Base-by-base conservation (phyloP, 2,113 vertebrate genomes). In the Gymnocephalus cernua region DNA sequence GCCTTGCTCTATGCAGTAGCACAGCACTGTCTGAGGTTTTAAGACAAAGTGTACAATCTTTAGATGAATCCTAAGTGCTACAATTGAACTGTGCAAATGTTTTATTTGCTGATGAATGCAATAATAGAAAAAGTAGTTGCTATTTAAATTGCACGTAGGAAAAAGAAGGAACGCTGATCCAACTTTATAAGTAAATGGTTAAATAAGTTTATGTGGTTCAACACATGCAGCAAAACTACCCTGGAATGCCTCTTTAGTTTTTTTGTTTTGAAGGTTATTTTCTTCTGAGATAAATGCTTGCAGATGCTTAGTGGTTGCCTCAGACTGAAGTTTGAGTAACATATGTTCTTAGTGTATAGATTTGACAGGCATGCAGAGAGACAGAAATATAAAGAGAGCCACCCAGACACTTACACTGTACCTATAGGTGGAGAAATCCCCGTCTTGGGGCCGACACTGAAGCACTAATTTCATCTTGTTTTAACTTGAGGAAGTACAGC, bases 241-340 rank as follows among this genome's bases (percentile, higher is more conserved):
- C 83, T 77, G 70, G 79, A 77, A 81, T 77, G 74, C 44, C 75
- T 85, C 65, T 77, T 74, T 65, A 74, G 50, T 82, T 70, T 90
- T 32, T 77, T 81, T 63, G 41, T 67, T 79, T 71, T 65, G 44
- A 19, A 41, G 16, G 53, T 64, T 87, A 77, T 90, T 92, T 80
- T 81, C 29, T 59, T 67, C 61, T 79, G 38, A 77, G 74, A 88
- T 93, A 92, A 95, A 87, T 77, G 57, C 71, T 74, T 87, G 74
- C 93, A 94, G 92, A 94, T 93, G 93, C 86, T 90, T 71, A 74
- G 82, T 65, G 72, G 71, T 83, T 84, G 58, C 57, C 75, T 79
- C 77, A 67, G 41, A 79, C 74, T 81, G 41, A 68, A 27, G 84
- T 81, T 91, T 79, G 18, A 74, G 85, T 63, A 94, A 81, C 82